These are phyloP conservation scores for Syngnathus rostellatus DNA, from an alignment of 2,797 vertebrate species.

Conservation along the genomic window DNA sequence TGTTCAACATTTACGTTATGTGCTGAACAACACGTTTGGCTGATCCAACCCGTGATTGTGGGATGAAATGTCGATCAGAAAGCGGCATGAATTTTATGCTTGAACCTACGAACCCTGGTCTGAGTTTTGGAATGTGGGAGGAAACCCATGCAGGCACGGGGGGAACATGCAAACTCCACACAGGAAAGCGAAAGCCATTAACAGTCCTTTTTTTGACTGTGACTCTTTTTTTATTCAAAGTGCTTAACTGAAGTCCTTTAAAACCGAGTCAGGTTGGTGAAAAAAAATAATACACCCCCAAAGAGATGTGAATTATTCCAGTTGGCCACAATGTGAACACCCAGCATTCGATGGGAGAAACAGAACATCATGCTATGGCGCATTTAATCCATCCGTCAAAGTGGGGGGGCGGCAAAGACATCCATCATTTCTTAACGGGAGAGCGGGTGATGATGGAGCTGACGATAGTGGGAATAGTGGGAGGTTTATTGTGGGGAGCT, in stretches of 20 bases:
- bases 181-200: background rate
- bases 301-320: conserved; percentile 24
- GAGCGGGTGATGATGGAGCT: background rate
- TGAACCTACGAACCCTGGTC: too few species aligned
- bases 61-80: background rate
- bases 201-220: background rate
- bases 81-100: background rate
- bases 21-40: background rate
- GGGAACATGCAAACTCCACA: too few species aligned
- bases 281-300: conserved; percentile 8
- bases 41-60: background rate
- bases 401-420: conserved; percentile 5
- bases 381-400: conserved; percentile 3
- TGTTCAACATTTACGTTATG: background rate
- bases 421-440: conserved; percentile 5
- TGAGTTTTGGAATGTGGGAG: too few species aligned
- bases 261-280: conserved; percentile 4
- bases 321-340: conserved; percentile 27
- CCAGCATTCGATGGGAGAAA: conserved; percentile 26
- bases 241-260: conserved; percentile 6
- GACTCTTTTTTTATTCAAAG: background rate
- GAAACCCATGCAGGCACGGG: too few species aligned
- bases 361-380: background rate
- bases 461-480: conserved; percentile 7
- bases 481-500: background rate